phyloP scores from a whole-genome alignment of 2,113 vertebrate species.

The Phaethon lepturus region DNA sequence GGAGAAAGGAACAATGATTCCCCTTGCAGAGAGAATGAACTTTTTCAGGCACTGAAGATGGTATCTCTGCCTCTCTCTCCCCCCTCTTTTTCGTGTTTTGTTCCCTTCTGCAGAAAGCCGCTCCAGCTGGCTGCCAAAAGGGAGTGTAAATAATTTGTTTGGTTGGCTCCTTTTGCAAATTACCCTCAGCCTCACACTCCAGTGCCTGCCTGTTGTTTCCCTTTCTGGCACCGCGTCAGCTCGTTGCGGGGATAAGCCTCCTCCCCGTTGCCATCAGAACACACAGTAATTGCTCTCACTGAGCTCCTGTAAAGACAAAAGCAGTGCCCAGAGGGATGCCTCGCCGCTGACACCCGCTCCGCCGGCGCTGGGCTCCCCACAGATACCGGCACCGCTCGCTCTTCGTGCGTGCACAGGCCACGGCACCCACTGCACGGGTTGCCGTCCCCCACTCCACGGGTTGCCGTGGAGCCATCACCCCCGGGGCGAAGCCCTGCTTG shows the following conservation, averaged over 20 bases:
- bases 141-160: slow-evolving; percentile 56
- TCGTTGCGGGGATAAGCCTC: not conserved
- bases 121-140: slow-evolving; percentile 41
- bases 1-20: not conserved
- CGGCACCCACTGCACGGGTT: fast-evolving
- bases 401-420: fast-evolving
- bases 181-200: slow-evolving; percentile 4
- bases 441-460: too few species aligned
- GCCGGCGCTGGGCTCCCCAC: not conserved
- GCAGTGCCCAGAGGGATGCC: fast-evolving
- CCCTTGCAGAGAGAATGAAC: not conserved
- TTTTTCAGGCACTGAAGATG: not conserved
- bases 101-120: not conserved
- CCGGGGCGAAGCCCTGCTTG: not conserved
- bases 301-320: fast-evolving
- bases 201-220: not conserved
- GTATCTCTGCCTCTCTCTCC: not conserved
- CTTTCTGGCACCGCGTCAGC: not conserved
- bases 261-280: not conserved
- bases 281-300: not conserved
- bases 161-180: slow-evolving; percentile 50
- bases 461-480: fast-evolving
- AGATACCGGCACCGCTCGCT: not conserved
- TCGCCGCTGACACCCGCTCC: fast-evolving
- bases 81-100: not conserved